phyloP scores from a whole-genome alignment of 1,140 invertebrate genomes.

The Spodoptera frugiperda region DNA sequence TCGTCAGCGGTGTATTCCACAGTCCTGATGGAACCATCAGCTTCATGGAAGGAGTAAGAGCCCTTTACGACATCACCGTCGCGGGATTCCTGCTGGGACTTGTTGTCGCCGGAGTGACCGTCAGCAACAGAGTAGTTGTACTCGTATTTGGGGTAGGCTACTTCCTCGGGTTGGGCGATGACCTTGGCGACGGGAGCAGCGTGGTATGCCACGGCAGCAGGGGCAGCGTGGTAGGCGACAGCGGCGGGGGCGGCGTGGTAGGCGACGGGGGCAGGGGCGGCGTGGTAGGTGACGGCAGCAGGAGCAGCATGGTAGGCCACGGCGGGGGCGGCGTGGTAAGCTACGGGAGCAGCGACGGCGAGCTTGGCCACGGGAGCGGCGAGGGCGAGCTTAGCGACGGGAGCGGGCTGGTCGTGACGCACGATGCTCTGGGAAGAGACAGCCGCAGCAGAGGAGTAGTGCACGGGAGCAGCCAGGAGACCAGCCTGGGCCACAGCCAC shows the following conservation, averaged over 20 bases:
- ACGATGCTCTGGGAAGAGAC: conserved; percentile 75
- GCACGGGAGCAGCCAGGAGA: conserved; percentile 61
- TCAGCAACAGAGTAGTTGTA: conserved; percentile 85
- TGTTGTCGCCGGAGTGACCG: conserved; percentile 84
- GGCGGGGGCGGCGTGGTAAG: conserved; percentile 56
- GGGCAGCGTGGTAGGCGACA: conserved; percentile 20
- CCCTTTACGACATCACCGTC: conserved; percentile 86
- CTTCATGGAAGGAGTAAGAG: conserved; percentile 84
- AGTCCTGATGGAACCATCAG: conserved; percentile 85
- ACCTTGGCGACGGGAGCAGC: conserved; percentile 8
- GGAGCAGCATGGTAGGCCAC: conserved; percentile 52
- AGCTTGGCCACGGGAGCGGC: conserved; percentile 52
- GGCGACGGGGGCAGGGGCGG: conserved; percentile 56
- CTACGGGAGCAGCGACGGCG: conserved; percentile 54
- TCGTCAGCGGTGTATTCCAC: conserved; percentile 86
- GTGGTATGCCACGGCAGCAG: conserved; percentile 10
- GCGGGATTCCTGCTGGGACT: conserved; percentile 85
- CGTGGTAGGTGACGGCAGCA: conserved; percentile 52
- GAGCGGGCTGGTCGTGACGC: conserved; percentile 62
- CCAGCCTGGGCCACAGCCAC: conserved; percentile 67
- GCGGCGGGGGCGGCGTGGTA: conserved; percentile 56
- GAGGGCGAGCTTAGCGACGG: conserved; percentile 51
- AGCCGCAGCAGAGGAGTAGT: conserved; percentile 67
- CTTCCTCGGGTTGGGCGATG: too few relatives aligned
- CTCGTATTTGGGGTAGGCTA: conserved; percentile 81